Conservation (phyloP, 2,888 invertebrate species). For the Lasioglossum villosulum region DNA sequence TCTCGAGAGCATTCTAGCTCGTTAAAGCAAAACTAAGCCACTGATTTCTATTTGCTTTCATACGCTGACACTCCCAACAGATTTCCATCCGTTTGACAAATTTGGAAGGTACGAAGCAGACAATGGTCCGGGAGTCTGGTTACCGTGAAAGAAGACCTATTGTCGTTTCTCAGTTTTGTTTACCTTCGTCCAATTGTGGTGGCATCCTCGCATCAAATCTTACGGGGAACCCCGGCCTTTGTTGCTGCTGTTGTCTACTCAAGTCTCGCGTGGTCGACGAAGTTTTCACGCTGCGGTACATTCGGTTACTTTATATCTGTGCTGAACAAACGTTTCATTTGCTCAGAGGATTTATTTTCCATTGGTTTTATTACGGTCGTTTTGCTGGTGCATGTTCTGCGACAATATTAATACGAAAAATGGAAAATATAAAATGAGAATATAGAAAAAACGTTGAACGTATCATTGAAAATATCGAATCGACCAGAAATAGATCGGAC, state of each 20-base stretch:
- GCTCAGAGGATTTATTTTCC: too few relatives aligned
- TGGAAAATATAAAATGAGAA: not conserved
- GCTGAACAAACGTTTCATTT: not conserved
- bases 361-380: not conserved
- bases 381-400: not conserved
- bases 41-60: slow-evolving; percentile 74
- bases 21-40: slow-evolving; percentile 42
- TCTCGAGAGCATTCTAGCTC: slow-evolving; percentile 33
- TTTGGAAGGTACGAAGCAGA: slow-evolving; percentile 70
- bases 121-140: slow-evolving; percentile 72
- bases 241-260: slow-evolving; percentile 7
- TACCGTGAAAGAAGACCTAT: slow-evolving; percentile 71
- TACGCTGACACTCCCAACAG: slow-evolving; percentile 59
- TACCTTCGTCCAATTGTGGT: slow-evolving; percentile 77
- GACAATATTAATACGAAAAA: not conserved
- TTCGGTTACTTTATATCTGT: not conserved
- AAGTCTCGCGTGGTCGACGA: slow-evolving; percentile 50
- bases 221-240: slow-evolving; percentile 37
- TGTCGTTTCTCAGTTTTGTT: slow-evolving; percentile 78
- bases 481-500: not conserved
- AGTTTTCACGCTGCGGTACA: slow-evolving; percentile 58
- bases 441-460: not conserved
- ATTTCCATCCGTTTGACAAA: slow-evolving; percentile 48
- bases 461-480: not conserved
- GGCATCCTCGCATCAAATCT: slow-evolving; percentile 66